Evolutionary conservation across 2,113 vertebrate genomes (phyloP).

Genomic region (Tylochromis polylepis): DNA sequence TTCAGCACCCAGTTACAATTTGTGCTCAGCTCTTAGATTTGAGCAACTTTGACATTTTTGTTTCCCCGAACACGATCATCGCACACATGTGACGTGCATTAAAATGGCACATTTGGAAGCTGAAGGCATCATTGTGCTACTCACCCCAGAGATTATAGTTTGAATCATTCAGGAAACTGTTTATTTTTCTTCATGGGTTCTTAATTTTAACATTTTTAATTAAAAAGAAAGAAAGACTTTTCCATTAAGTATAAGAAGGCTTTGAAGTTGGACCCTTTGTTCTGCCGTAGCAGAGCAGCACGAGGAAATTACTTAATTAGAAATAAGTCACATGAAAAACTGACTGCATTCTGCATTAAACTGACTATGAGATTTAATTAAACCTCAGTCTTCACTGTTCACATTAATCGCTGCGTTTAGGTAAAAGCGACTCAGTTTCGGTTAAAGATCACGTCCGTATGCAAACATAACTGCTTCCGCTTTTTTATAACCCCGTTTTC

Average conservation of each 20-base stretch:
- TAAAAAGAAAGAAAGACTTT: neutral
- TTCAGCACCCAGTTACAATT: neutral
- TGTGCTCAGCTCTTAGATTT: neutral
- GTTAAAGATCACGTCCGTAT: neutral
- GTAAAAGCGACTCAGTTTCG: neutral
- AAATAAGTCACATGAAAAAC: neutral
- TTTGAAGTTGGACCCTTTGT: neutral
- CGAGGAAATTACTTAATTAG: no score
- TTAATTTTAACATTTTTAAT: neutral
- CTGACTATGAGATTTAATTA: neutral
- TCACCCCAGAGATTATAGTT: neutral
- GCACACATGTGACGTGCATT: neutral
- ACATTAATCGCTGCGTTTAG: neutral
- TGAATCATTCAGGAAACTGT: neutral
- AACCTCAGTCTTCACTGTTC: neutral
- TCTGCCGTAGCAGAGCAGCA: neutral
- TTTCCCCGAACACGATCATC: neutral
- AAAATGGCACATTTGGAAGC: neutral
- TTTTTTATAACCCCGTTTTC: neutral
- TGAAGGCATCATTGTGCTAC: accelerated
- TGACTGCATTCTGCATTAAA: neutral
- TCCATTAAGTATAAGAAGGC: no score
- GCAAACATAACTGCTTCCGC: accelerated
- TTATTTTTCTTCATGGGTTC: neutral
- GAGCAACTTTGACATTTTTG: neutral